These are phyloP conservation scores for Leptosomus discolor DNA, from an alignment of 2,113 vertebrate genomes.

Conservation along the genomic window DNA sequence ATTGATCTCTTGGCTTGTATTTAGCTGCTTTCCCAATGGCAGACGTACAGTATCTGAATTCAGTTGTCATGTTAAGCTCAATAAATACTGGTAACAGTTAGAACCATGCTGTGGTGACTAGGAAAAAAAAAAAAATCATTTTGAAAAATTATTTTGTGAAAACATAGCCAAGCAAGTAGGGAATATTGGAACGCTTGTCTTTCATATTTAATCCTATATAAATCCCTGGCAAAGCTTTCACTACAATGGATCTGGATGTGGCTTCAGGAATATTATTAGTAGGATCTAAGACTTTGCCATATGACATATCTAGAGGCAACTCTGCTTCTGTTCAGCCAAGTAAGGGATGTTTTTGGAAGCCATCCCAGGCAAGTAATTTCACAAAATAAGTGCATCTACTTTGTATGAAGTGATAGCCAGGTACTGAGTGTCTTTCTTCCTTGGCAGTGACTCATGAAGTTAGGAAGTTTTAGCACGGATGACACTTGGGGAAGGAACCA, in stretches of 20 bases:
- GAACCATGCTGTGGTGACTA: accelerated
- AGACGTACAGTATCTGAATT: not conserved
- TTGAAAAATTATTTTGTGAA: not conserved
- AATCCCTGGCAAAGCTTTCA: not conserved
- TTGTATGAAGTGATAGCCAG: not conserved
- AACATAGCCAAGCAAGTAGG: not conserved
- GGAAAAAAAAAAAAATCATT: not conserved
- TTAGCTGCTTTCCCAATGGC: not conserved
- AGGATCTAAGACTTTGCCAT: not conserved
- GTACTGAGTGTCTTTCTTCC: not conserved
- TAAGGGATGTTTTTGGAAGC: not conserved
- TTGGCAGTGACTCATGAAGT: not conserved
- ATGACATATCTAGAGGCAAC: not conserved
- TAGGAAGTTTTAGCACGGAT: not conserved
- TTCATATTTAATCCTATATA: not conserved
- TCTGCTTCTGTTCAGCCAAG: not conserved
- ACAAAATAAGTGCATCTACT: constrained; percentile 2
- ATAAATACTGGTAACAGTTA: not conserved
- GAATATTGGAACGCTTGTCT: not conserved
- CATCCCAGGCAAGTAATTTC: not conserved
- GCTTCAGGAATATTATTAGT: not conserved
- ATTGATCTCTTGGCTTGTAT: not conserved
- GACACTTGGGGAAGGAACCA: not conserved
- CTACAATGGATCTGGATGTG: not conserved
- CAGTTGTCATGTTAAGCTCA: not conserved